Evolutionary conservation across 2,113 vertebrate genomes (phyloP).

Genomic region (Nymphicus hollandicus): DNA sequence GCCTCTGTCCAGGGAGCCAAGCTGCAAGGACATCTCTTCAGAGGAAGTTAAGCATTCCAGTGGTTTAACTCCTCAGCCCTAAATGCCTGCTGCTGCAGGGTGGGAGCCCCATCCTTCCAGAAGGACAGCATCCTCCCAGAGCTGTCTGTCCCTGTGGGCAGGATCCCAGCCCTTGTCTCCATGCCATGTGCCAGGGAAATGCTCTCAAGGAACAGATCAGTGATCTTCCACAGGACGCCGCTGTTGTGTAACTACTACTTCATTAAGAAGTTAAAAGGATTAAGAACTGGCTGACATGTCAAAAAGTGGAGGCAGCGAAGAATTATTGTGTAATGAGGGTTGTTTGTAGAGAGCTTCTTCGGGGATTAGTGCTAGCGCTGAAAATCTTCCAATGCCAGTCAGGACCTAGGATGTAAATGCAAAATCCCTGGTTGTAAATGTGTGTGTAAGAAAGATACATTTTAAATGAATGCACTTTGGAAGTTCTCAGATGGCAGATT

Average conservation of each 20-base stretch:
- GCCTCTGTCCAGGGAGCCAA: rapidly evolving
- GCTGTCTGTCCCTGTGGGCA: rapidly evolving
- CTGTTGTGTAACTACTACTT: neutral
- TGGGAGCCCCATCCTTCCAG: neutral
- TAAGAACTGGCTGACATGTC: neutral
- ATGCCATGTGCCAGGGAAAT: rapidly evolving
- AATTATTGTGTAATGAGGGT: neutral
- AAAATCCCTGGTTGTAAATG: neutral
- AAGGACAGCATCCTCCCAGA: neutral
- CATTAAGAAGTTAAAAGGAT: conserved; percentile 23
- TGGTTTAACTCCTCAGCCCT: neutral
- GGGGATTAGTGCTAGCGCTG: neutral
- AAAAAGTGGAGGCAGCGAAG: neutral
- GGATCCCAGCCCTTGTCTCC: neutral
- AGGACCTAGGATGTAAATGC: neutral
- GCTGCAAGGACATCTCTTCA: neutral
- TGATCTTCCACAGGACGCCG: rapidly evolving
- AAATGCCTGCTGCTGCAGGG: neutral
- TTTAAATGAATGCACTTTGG: neutral
- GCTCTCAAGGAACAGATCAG: neutral
- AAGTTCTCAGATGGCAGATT: neutral
- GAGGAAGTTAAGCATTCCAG: neutral
- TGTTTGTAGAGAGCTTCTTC: neutral
- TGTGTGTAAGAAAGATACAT: neutral
- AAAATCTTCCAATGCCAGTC: neutral